Conservation (phyloP, 2,888 invertebrate genomes). For the Agrochola lota region DNA sequence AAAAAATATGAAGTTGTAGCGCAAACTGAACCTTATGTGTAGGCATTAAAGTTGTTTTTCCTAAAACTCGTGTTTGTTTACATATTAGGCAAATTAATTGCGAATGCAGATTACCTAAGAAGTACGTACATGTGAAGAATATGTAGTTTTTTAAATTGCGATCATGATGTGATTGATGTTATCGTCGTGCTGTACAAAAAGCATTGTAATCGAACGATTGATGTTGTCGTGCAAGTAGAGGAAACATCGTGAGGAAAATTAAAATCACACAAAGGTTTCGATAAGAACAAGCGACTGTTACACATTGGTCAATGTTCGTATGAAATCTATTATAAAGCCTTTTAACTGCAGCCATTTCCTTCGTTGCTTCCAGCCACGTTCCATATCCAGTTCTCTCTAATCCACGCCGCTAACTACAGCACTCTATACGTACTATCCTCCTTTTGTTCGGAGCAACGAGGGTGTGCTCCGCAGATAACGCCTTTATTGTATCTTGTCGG, state of each 20-base stretch:
- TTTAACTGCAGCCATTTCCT: neutral
- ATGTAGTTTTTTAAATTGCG: no score
- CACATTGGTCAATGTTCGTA: neutral
- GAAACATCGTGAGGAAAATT: neutral
- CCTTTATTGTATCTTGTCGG: constrained; percentile 75
- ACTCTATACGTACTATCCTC: constrained; percentile 63
- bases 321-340: neutral
- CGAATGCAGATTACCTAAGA: no score
- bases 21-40: no score
- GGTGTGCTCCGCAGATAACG: constrained; percentile 73
- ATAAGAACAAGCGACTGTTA: neutral
- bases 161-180: neutral
- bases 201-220: neutral
- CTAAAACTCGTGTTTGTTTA: no score
- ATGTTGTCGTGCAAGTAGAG: neutral
- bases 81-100: no score
- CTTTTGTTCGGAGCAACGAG: constrained; percentile 74
- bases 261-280: neutral
- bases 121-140: neutral
- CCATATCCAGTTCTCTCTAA: constrained; percentile 44
- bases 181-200: neutral
- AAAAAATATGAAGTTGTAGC: no score
- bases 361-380: neutral
- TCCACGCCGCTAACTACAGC: constrained; percentile 60
- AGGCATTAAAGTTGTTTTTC: no score